phyloP scores from a whole-genome alignment of 2,888 invertebrate species.

The Melieria omissa region DNA sequence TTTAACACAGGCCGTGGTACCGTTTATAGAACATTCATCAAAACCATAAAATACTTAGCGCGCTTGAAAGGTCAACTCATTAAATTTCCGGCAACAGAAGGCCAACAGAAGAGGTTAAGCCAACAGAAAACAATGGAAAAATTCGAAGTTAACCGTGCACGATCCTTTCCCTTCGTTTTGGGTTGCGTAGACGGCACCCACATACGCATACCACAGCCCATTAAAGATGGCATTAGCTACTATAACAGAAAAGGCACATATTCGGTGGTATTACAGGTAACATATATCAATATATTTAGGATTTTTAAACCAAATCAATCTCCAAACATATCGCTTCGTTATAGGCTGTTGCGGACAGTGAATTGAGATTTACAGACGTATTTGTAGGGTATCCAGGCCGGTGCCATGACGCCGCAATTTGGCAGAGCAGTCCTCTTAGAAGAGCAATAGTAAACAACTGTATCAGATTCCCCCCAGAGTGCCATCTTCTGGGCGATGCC shows the following conservation, averaged over 20 bases:
- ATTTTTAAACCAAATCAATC: background rate
- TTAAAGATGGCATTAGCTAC: background rate
- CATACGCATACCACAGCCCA: background rate
- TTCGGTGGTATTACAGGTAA: background rate
- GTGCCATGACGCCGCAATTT: conserved; percentile 32
- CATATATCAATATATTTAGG: background rate
- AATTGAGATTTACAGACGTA: conserved; percentile 32
- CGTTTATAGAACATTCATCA: background rate
- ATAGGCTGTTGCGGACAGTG: conserved; percentile 33
- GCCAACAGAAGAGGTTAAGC: too few relatives aligned
- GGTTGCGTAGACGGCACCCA: background rate
- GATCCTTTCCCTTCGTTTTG: background rate
- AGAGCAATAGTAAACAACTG: conserved; percentile 28
- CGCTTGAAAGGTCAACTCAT: background rate
- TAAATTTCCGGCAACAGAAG: background rate
- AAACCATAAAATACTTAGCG: background rate
- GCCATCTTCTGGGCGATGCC: conserved; percentile 37
- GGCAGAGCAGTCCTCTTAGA: conserved; percentile 30
- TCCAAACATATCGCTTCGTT: background rate
- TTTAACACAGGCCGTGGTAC: conserved; percentile 1
- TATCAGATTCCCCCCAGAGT: conserved; percentile 28
- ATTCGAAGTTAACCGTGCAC: background rate
- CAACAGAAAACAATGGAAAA: background rate
- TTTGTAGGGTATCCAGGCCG: conserved; percentile 33
- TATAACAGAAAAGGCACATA: background rate